Percentiles rank a stretch among this genome's conserved stretches.
phyloP scores from a whole-genome alignment of 2,888 invertebrate genomes.

The Fabriciana adippe region DNA sequence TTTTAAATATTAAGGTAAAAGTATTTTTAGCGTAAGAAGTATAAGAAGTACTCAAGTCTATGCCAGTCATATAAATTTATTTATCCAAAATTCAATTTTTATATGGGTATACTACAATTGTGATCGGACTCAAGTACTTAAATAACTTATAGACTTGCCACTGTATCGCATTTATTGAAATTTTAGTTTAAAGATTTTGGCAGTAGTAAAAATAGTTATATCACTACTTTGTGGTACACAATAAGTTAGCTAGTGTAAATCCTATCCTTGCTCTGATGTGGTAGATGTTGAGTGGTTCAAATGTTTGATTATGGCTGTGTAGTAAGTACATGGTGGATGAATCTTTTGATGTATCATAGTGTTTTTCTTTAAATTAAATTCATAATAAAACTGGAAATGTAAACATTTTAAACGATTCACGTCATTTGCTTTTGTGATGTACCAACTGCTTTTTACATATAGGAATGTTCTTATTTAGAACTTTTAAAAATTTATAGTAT shows the following conservation, averaged over 20 bases:
- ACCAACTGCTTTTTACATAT: slow-evolving; percentile 21
- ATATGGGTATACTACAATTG: slow-evolving; percentile 44
- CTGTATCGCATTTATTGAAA: slow-evolving; percentile 54
- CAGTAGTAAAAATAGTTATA: slow-evolving; percentile 68
- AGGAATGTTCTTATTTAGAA: slow-evolving; percentile 29
- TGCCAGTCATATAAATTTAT: slow-evolving; percentile 37
- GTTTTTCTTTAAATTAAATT: slow-evolving; percentile 19
- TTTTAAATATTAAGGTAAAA: slow-evolving; percentile 39
- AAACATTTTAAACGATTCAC: slow-evolving; percentile 16
- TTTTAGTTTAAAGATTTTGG: slow-evolving; percentile 49
- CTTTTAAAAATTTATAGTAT: slow-evolving; percentile 31
- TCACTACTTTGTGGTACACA: slow-evolving; percentile 48
- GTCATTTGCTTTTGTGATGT: slow-evolving; percentile 21
- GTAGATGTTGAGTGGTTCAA: slow-evolving; percentile 33
- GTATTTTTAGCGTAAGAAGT: slow-evolving; percentile 34
- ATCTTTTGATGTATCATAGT: slow-evolving; percentile 24
- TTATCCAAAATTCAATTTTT: slow-evolving; percentile 37
- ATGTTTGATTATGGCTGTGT: slow-evolving; percentile 40
- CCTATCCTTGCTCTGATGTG: slow-evolving; percentile 49
- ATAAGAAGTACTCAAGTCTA: slow-evolving; percentile 38
- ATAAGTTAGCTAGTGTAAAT: slow-evolving; percentile 54
- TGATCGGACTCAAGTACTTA: slow-evolving; percentile 72
- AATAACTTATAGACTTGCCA: slow-evolving; percentile 54
- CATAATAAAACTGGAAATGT: slow-evolving; percentile 29
- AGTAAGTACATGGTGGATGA: slow-evolving; percentile 27